Evolutionary conservation across 2,888 invertebrate species (phyloP), one percentile per base, ranked within the genome.

Genomic region (Eristalinus sepulchralis): DNA sequence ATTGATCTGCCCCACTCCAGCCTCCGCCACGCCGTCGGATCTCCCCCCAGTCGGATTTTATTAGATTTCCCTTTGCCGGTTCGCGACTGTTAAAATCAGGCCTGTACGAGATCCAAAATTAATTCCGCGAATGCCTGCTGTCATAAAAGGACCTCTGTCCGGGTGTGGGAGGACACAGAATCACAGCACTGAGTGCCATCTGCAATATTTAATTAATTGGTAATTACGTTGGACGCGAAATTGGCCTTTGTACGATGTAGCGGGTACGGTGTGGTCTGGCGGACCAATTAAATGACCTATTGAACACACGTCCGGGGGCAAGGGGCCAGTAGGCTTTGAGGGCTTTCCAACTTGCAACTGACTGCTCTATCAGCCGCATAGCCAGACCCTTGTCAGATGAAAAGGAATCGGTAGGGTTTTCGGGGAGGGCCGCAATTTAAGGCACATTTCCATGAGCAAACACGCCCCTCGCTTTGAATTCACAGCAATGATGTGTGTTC

Each of bases 41-140:
- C n/a, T n/a, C 36, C 20, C 27, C 39, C 22, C 66, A 13, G 47
- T 36, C 39, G 31, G 47, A 17, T 20, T 60, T 68, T 62, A 77
- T 77, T 77, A 68, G 77, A 77, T 68, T 68, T 68, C 20, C 76
- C 53, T 62, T 39, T 68, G 60, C 33, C 66, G 20, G 77, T 27
- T 47, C 67, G 20, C 31, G 33, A 39, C 64, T 67, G 60, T 47
- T 55, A 27, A 34, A 24, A 68, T 53, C 33, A 8, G 60, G 20
- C 47, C 17, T 22, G 47, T 6, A 68, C 67, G 20, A 31, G 47
- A 22, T 34, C 4, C 27, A 22, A 53, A 67, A 76, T 67, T 33
- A 76, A 47, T 67, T 67, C 67, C 47, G 47, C 47, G 17, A 47
- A 47, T 47, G 47, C n/a, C 17, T 31, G 22, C 31, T 11, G 10